Conservation (phyloP, 2,888 invertebrate genomes). For the Seira ritae region DNA sequence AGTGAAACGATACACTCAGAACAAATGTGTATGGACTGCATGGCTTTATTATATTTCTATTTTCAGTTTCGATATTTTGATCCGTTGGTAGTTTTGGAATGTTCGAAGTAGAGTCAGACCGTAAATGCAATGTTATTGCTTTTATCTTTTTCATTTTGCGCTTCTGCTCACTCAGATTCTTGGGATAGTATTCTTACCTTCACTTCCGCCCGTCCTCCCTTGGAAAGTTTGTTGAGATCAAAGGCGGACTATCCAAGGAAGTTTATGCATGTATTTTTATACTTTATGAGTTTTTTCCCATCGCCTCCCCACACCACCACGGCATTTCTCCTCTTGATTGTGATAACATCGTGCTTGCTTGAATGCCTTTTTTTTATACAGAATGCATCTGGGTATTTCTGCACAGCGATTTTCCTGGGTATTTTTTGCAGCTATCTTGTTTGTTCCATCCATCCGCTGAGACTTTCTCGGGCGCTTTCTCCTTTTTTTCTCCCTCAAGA, state of each 20-base stretch:
- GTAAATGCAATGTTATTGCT: background rate
- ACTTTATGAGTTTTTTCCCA: too few relatives aligned
- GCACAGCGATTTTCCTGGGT: constrained; percentile 8
- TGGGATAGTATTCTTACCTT: background rate
- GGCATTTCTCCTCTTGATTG: background rate
- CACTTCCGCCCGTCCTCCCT: background rate
- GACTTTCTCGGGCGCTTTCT: constrained; percentile 3
- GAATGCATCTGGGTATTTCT: constrained; percentile 27
- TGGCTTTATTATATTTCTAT: too few relatives aligned
- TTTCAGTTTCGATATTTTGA: too few relatives aligned
- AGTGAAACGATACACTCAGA: too few relatives aligned
- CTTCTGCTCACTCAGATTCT: too few relatives aligned
- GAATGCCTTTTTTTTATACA: background rate
- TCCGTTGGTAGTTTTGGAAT: too few relatives aligned
- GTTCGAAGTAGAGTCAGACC: too few relatives aligned
- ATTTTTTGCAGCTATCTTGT: constrained; percentile 15
- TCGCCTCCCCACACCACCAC: too few relatives aligned
- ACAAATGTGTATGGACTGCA: too few relatives aligned
- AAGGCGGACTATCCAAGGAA: too few relatives aligned
- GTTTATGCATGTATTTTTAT: too few relatives aligned
- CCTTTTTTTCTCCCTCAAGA: constrained; percentile 32
- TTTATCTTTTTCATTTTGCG: background rate
- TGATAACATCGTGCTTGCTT: too few relatives aligned
- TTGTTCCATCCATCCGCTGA: constrained; percentile 43
- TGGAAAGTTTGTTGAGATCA: background rate